Evolutionary conservation across 2,113 vertebrate species (phyloP), one percentile per base, ranked within the genome.

Genomic region (Callospermophilus lateralis): DNA sequence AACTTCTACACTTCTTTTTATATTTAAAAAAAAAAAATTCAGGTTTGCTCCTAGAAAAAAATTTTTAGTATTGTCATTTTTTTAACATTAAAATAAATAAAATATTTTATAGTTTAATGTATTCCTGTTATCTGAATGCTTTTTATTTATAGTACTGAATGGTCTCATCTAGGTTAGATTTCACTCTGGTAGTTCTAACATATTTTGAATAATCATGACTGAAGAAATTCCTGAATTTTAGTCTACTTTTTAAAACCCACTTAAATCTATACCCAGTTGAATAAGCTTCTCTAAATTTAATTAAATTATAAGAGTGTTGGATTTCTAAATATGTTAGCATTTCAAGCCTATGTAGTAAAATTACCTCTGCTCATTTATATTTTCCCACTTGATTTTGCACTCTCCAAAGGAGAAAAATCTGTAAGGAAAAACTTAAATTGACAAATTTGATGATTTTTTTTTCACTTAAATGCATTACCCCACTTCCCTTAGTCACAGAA

Each of bases 21-120:
- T 32, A 48, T 80, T 88, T 81, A n/a, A n/a, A 45, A 91, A 93
- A 94, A 53, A 90, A 4, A 39, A 51, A 70, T 37, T 73, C 8
- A 88, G 13, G 0, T 80, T 73, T 96, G 15, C 19, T 74, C 32
- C 45, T 8, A n/a, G n/a, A 34, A 93, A 39, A n/a, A 3, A 85
- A 94, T 42, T 91, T 79, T 83, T 32, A 58, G 2, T 51, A 3
- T 70, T 94, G 19, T 1, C 22, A 45, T 74, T 4, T 42, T 45
- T 84, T 65, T 63, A 89, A 67, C 0, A 34, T 39, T 86, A 84
- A 89, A 92, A 83, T 45, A 61, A 92, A 86, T 45, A 84, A 79
- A 90, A 32, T 0, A 34, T 51, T 90, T 30, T 22, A 70, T 89
- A 68, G 0, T 26, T 13, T 55, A 73, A 15, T 79, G 20, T 53